Base-by-base conservation (phyloP, 2,797 vertebrate species). In the Mastacembelus armatus region DNA sequence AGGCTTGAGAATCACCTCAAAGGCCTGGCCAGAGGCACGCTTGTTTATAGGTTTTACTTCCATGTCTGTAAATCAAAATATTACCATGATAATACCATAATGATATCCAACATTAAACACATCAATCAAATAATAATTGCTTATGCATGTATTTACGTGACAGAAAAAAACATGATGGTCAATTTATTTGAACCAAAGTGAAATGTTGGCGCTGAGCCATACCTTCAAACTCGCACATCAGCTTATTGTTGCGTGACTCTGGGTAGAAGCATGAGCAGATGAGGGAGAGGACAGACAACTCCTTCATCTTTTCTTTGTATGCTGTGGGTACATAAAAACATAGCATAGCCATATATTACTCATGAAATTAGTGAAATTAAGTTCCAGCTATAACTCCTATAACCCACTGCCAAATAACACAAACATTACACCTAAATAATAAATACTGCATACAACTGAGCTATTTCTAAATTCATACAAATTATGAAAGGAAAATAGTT, bases 301-400 rank as follows among this genome's bases (percentile, higher is more conserved):
- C 98, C 96, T 99, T 99, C 97, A 99, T 99, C 93, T 99, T 99
- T 93, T 99, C 97, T 90, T 98, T 99, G 94, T 99, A 99, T 67
- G 98, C 98, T 99, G 94, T 9, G 70, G 89, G 84, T 65, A n/a
- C 27, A 67, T 1, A 76, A 71, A 75, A 32, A 80, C 55, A 75
- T 12, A 26, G 5, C 10, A 40, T 3, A 35, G 21, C 42, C 59
- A 6, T 27, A 3, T 33, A 36, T 33, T 32, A 8, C 26, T 61
- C 5, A 29, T 33, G 40, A 63, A 58, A 24, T 30, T 35, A 38
- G n/a, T 50, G 7, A 27, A 47, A 27, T n/a, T 7, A 39, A 43
- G 5, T 24, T 9, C 2, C 11, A 18, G 15, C 2, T 22, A 2
- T 19, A 4, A 12, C 26, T 14, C 18, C 16, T 3, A 58, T n/a